A percentile compares a stretch with the other conserved stretches of the same genome.
These are phyloP conservation scores for Opisthocomus hoazin DNA, from an alignment of 2,113 vertebrate genomes.

Conservation along the genomic window DNA sequence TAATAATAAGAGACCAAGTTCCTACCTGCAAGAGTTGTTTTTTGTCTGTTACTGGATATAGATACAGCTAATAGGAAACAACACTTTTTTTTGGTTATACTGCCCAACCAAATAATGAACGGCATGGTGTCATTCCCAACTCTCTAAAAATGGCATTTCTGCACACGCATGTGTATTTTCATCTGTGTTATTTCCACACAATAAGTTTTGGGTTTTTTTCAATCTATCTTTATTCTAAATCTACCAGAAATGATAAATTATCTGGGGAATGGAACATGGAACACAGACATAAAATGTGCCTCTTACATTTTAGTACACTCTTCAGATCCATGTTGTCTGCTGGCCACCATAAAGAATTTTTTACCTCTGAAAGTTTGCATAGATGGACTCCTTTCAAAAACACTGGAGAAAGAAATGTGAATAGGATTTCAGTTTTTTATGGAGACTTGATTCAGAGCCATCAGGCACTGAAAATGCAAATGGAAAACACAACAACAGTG, in stretches of 20 bases:
- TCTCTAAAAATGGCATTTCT: not conserved
- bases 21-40: not conserved
- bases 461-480: not conserved
- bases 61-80: not conserved
- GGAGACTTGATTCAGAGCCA: not conserved
- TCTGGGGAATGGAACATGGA: not conserved
- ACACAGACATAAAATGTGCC: not conserved
- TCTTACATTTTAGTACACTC: not conserved
- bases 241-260: not conserved
- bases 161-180: not conserved
- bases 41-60: not conserved
- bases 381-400: not conserved
- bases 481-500: not conserved
- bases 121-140: not conserved
- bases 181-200: not conserved
- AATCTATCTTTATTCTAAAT: not conserved
- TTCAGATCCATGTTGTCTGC: not conserved
- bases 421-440: not conserved
- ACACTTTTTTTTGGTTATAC: not conserved
- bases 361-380: not conserved
- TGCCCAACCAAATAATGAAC: not conserved
- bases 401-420: not conserved
- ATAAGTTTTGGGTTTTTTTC: not conserved
- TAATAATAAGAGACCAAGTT: not conserved
- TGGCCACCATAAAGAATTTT: not conserved